Evolutionary conservation across 2,888 invertebrate genomes (phyloP).

Genomic region (Epistrophe grossulariae): DNA sequence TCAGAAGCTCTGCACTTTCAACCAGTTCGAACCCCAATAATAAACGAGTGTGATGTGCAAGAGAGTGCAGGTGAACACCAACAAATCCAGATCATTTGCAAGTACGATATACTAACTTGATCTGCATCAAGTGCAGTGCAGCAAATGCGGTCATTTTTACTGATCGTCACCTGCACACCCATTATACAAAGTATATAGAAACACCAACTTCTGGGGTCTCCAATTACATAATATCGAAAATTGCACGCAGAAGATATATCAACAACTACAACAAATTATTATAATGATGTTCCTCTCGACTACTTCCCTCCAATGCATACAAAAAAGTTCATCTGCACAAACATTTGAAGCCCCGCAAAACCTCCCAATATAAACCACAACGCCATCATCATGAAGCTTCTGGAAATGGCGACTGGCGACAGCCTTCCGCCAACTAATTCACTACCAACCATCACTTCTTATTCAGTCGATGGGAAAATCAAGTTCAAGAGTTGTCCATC

Average conservation of each 20-base stretch:
- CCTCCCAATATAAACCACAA: slow-evolving; percentile 20
- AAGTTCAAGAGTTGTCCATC: slow-evolving; percentile 64
- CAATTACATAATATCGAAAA: slow-evolving; percentile 69
- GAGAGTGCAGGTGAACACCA: slow-evolving; percentile 22
- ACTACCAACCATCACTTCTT: slow-evolving; percentile 39
- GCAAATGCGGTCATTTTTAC: slow-evolving; percentile 67
- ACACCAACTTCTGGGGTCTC: slow-evolving; percentile 40
- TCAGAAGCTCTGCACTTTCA: slow-evolving; percentile 22
- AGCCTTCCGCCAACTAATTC: slow-evolving; percentile 66
- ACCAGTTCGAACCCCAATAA: slow-evolving; percentile 28
- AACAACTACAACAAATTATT: slow-evolving; percentile 35
- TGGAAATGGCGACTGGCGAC: slow-evolving; percentile 46
- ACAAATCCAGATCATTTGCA: slow-evolving; percentile 69
- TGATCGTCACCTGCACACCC: slow-evolving; percentile 47
- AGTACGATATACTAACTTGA: slow-evolving; percentile 47
- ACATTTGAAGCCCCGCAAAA: slow-evolving; percentile 49
- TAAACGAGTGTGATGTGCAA: background rate
- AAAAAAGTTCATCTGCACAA: slow-evolving; percentile 12
- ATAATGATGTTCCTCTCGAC: slow-evolving; percentile 42
- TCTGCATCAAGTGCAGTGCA: slow-evolving; percentile 43
- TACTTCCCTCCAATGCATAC: slow-evolving; percentile 30
- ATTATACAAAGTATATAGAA: slow-evolving; percentile 35
- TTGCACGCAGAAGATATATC: slow-evolving; percentile 19
- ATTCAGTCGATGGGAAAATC: slow-evolving; percentile 58
- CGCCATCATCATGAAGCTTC: slow-evolving; percentile 13